Base-by-base conservation (phyloP, 2,113 vertebrate species). In the Tachuris rubrigastra region DNA sequence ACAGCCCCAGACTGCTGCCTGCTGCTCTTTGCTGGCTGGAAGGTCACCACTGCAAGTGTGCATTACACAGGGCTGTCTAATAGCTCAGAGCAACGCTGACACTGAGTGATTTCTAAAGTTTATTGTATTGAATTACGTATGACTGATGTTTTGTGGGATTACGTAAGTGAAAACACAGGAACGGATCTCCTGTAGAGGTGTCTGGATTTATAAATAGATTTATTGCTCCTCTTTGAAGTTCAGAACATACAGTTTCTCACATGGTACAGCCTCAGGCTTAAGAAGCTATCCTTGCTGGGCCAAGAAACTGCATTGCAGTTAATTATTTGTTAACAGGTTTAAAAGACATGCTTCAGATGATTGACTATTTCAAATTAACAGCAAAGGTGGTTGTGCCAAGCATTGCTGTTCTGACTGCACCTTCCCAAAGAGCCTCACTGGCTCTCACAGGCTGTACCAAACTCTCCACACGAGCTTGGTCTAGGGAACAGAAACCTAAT, bases 321-420 rank as follows among this genome's bases (percentile, higher is more conserved):
- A 94, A 92, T 87, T 91, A 91, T 76, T 86, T 74, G 59, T 86
- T 91, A 96, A 93, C 39, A 82, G 63, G 47, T 90, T 93, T 95
- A 80, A 95, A 84, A 86, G 79, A 50, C 9, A 5, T 56, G 52
- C 53, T 78, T 89, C 42, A 79, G 56, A 87, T 87, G 95, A 84
- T 3, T 58, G 41, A 69, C 47, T 53, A 76, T 39, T 87, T 62
- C 67, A 76, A 82, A 93, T 89, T 33, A 92, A 80, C 9, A 79
- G 85, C 58, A 65, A 42, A 62, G 42, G 50, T 85, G 85, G 56
- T 4, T 41, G 75, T 66, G 95, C 85, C 92, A 97, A 92, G 74
- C 3, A 0, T 3, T 76, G 83, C 67, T 72, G 74, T 41, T 89
- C 78, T 58, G 78, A 47, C 52, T 56, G 85, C 53, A 83, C 20